Evolutionary conservation across 92 coral and sea anemone species (phyloP), one percentile per base, ranked within the genome.

Genomic region (Bergia sp.): DNA sequence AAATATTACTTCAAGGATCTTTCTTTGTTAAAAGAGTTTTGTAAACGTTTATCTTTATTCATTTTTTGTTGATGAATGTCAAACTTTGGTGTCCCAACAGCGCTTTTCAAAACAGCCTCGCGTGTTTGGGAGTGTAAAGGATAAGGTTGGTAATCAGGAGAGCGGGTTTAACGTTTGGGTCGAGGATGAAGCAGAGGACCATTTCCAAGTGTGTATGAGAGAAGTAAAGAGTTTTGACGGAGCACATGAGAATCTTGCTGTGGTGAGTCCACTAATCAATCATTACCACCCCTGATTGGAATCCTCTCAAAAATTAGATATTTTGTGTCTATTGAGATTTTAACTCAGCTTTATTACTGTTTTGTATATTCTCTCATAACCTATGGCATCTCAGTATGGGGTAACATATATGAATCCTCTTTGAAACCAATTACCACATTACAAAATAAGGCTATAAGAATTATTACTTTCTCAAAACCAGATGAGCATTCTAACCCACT

Each of bases 21-120:
- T n/a, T 36, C 11, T n/a, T 67, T 67, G 58, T 53, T 10, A 12
- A 16, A 0, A 36, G 10, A 72, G 2, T 2, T 37, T 7, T 37
- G 12, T 16, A 72, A 72, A 5, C 43, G 8, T 15, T 29, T 29
- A 29, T 29, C 29, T 29, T 29, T 29, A 29, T 29, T 29, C 29
- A 29, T 29, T 29, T 29, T 29, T 29, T 29, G 9, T 29, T 80
- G n/a, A 37, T 80, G 44, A 2, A 50, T 5, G 29, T 66, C 23
- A 2, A 7, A 20, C 0, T 55, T 7, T 12, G 49, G 13, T 65
- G 12, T 43, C 7, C 76, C 11, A 36, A 41, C 40, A 83, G 87
- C 87, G 87, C 9, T 83, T 83, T 47, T 21, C 87, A 15, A 83
- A 69, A 57, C 87, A 37, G 37, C 87, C 87, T 15, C 87, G 78